Evolutionary conservation across 1,140 invertebrate genomes (phyloP).

Genomic region (Tetramorium simillimum): DNA sequence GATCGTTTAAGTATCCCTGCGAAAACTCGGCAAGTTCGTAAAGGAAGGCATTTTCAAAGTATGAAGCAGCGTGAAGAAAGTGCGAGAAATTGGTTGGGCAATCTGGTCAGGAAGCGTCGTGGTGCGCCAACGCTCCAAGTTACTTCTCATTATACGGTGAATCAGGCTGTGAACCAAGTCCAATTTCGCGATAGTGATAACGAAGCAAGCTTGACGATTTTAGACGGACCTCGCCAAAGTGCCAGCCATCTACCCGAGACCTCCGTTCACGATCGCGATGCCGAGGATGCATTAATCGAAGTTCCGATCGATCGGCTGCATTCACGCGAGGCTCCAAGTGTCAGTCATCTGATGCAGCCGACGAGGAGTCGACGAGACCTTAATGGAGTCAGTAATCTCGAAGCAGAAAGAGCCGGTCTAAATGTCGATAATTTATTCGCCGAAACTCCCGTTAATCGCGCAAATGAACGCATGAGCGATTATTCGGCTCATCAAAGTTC

Average conservation of each 20-base stretch:
- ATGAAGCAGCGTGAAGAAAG: conserved; percentile 17
- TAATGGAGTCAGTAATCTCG: background rate
- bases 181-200: conserved; percentile 22
- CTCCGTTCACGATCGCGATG: background rate
- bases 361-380: background rate
- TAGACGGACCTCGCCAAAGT: background rate
- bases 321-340: conserved; percentile 12
- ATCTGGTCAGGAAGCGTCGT: background rate
- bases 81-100: background rate
- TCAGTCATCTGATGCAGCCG: background rate
- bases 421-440: conserved; percentile 11
- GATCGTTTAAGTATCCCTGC: background rate
- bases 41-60: background rate
- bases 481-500: background rate
- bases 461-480: conserved; percentile 36
- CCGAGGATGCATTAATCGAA: conserved; percentile 8
- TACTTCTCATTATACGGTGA: background rate
- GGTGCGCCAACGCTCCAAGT: background rate
- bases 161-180: conserved; percentile 14
- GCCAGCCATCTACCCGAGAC: background rate
- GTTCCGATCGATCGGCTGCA: conserved; percentile 20
- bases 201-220: conserved; percentile 19
- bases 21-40: background rate
- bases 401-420: background rate
- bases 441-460: conserved; percentile 7